phyloP scores from a whole-genome alignment of 2,797 vertebrate species.

The Lateolabrax maculatus region DNA sequence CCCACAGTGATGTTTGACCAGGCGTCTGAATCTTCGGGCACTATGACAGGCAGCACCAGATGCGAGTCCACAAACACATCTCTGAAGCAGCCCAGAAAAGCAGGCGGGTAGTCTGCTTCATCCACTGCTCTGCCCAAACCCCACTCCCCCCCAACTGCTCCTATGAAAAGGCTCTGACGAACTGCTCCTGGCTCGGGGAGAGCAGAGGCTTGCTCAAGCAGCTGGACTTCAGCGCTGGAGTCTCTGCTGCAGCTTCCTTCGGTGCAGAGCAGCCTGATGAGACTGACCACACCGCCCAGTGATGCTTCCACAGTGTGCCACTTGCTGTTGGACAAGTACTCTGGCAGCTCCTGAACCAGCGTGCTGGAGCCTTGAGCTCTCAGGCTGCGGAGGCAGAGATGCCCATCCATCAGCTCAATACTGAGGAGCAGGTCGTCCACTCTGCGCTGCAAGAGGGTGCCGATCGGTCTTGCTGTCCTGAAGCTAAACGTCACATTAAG shows the following conservation, averaged over 20 bases:
- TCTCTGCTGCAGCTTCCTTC: constrained; percentile 79
- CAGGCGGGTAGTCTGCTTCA: constrained; percentile 61
- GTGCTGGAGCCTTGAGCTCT: constrained; percentile 70
- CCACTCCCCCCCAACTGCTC: constrained; percentile 73
- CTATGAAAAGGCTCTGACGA: constrained; percentile 86
- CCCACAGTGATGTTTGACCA: constrained; percentile 87
- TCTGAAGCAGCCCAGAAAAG: constrained; percentile 93
- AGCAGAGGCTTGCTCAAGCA: constrained; percentile 52
- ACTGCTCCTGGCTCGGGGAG: constrained; percentile 70
- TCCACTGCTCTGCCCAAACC: constrained; percentile 27
- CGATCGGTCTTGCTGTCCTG: constrained; percentile 83
- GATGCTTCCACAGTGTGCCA: constrained; percentile 92
- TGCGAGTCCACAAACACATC: constrained; percentile 88
- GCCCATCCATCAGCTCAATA: constrained; percentile 86
- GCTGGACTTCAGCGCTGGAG: constrained; percentile 53
- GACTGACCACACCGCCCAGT: constrained; percentile 82
- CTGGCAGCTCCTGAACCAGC: constrained; percentile 78
- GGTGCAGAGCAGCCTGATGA: constrained; percentile 85
- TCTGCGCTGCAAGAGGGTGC: constrained; percentile 85
- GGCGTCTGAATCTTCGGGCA: constrained; percentile 50
- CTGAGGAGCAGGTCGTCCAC: constrained; percentile 80
- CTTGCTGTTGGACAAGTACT: constrained; percentile 84
- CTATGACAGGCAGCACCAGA: constrained; percentile 79
- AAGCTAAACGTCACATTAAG: constrained; percentile 89
- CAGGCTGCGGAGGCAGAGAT: constrained; percentile 82